phyloP scores from a whole-genome alignment of 2,113 vertebrate genomes.

The Halichoerus grypus region DNA sequence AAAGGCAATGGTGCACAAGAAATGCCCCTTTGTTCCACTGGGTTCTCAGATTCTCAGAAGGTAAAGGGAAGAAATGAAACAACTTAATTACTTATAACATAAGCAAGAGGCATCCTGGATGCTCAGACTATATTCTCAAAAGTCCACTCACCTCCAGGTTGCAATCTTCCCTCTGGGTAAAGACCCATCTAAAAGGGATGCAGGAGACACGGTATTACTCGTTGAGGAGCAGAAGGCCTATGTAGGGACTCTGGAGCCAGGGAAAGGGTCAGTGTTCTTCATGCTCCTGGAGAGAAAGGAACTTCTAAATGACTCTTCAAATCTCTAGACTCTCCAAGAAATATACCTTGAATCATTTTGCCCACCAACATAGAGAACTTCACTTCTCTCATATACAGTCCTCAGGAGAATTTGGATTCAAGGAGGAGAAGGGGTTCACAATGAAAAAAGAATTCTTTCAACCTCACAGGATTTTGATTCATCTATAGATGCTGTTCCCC shows the following conservation, averaged over 20 bases:
- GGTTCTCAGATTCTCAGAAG: not conserved
- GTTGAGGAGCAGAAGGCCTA: not conserved
- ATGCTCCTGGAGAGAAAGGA: not conserved
- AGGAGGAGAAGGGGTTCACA: not conserved
- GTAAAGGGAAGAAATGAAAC: not conserved
- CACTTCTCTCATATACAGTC: not conserved
- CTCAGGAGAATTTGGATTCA: not conserved
- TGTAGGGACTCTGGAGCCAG: not conserved
- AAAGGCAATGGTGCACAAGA: not conserved
- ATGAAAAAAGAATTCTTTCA: not conserved
- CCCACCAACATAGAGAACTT: not conserved
- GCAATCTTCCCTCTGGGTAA: not conserved
- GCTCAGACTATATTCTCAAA: not conserved
- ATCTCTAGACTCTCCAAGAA: not conserved
- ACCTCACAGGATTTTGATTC: not conserved
- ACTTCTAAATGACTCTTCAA: not conserved
- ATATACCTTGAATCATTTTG: not conserved
- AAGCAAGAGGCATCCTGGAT: not conserved
- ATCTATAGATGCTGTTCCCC: not conserved
- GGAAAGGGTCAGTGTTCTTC: not conserved
- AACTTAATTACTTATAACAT: not conserved
- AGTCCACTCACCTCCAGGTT: not conserved
- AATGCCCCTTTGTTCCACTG: not conserved
- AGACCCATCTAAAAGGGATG: not conserved
- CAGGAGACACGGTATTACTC: accelerated